Percentiles rank a stretch among this genome's conserved stretches.
Evolutionary conservation across 2,113 vertebrate genomes (phyloP).

Genomic region (Syngnathus typhle): DNA sequence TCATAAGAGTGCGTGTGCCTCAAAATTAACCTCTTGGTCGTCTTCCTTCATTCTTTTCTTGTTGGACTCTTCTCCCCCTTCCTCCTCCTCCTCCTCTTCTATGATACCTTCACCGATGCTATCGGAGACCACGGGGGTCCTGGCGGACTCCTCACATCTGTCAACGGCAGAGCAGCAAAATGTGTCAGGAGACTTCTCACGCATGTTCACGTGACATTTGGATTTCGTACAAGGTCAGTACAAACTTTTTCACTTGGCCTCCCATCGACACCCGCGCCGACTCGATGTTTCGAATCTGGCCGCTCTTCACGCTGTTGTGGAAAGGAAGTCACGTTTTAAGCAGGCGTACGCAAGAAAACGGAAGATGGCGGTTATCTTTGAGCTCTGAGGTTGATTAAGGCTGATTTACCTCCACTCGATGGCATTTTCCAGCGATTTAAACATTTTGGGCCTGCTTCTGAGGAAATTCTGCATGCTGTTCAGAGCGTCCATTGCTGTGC

Average conservation of each 20-base stretch:
- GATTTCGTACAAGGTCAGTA: constrained; percentile 11
- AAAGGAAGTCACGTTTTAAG: not conserved
- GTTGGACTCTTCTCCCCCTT: constrained; percentile 76
- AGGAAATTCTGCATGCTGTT: constrained; percentile 99
- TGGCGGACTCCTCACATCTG: constrained; percentile 83
- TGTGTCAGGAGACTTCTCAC: not conserved
- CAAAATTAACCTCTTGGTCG: constrained; percentile 78
- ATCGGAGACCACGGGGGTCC: constrained; percentile 79
- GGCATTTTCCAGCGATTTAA: constrained; percentile 94
- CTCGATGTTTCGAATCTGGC: constrained; percentile 93
- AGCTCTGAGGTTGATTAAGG: not conserved
- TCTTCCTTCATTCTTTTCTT: constrained; percentile 95
- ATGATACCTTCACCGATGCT: constrained; percentile 89
- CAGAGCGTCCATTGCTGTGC: constrained; percentile 96
- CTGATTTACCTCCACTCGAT: constrained; percentile 91
- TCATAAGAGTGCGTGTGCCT: too few relatives aligned
- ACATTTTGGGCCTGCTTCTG: constrained; percentile 93
- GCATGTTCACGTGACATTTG: not conserved
- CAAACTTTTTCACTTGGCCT: constrained; percentile 94
- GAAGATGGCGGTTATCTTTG: not conserved
- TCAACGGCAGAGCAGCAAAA: constrained; percentile 9
- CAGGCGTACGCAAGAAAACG: not conserved
- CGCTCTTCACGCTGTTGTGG: constrained; percentile 86
- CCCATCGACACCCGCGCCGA: constrained; percentile 96
- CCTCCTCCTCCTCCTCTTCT: constrained; percentile 91